Percentiles rank a stretch among this genome's conserved stretches.
phyloP scores from a whole-genome alignment of 1,140 invertebrate genomes.

The Ceratosolen solmsi region DNA sequence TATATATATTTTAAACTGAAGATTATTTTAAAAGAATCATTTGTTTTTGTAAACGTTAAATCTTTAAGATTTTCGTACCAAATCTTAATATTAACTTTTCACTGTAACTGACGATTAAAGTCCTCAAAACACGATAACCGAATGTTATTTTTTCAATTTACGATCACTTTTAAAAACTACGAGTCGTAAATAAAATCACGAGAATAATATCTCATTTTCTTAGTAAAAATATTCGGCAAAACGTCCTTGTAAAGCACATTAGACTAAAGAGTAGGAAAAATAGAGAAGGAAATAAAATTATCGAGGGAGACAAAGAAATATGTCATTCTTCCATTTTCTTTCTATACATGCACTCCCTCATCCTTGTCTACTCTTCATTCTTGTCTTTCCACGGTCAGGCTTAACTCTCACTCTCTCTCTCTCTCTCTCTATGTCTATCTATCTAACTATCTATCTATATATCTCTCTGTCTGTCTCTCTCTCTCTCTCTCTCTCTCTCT shows the following conservation, averaged over 20 bases:
- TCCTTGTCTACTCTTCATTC: too few relatives aligned
- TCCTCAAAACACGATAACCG: too few relatives aligned
- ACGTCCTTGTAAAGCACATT: neutral
- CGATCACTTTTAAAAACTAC: neutral
- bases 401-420: neutral
- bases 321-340: conserved; percentile 39
- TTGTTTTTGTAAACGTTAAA: too few relatives aligned
- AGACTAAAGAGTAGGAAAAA: too few relatives aligned
- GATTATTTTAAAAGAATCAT: too few relatives aligned
- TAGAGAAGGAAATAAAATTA: too few relatives aligned
- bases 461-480: conserved; percentile 16
- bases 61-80: too few relatives aligned
- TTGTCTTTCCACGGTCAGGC: too few relatives aligned
- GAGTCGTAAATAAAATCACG: neutral
- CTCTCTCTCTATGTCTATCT: conserved; percentile 30
- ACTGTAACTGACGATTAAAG: too few relatives aligned
- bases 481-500: neutral
- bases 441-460: conserved; percentile 1
- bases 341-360: conserved; percentile 18
- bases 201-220: too few relatives aligned
- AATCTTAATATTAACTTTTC: too few relatives aligned
- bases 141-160: neutral
- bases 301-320: neutral
- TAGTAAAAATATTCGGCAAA: neutral
- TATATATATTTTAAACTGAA: too few relatives aligned